These are phyloP conservation scores for Aurelia coerulea DNA, from an alignment of 30 jellyfish, hydroid and myxozoan genomes.

Conservation along the genomic window DNA sequence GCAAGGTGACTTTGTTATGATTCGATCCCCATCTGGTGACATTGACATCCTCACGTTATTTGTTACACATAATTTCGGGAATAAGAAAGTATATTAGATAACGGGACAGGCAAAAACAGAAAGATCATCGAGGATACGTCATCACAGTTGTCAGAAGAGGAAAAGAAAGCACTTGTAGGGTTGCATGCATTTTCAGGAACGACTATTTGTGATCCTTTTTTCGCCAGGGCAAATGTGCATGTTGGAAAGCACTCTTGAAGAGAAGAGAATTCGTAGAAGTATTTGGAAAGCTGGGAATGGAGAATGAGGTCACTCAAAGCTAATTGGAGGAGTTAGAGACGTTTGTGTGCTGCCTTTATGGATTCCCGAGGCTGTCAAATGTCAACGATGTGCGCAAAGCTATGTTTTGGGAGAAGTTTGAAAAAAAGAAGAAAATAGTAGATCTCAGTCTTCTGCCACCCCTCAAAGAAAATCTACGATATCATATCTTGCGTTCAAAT, in stretches of 20 bases:
- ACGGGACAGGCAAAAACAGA: slow-evolving; percentile 3
- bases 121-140: slow-evolving; percentile 3
- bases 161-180: slow-evolving; percentile 7
- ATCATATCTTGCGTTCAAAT: not conserved
- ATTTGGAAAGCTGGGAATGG: not conserved
- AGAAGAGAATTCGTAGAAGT: not conserved
- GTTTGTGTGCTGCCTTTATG: slow-evolving; percentile 7
- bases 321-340: slow-evolving; percentile 6
- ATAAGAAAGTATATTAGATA: not conserved
- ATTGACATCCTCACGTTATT: slow-evolving; percentile 3
- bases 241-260: slow-evolving; percentile 5
- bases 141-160: slow-evolving; percentile 3
- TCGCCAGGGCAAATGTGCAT: not conserved
- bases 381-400: slow-evolving; percentile 10
- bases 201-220: not conserved
- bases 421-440: not conserved
- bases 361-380: not conserved
- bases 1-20: not conserved
- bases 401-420: slow-evolving; percentile 3
- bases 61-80: slow-evolving; percentile 3
- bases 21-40: slow-evolving; percentile 5
- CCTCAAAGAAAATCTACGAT: not conserved
- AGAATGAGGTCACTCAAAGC: not conserved
- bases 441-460: slow-evolving; percentile 7
- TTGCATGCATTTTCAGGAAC: slow-evolving; percentile 4